Conservation (phyloP, 2,797 vertebrate genomes). For the Prunella strophiata region DNA sequence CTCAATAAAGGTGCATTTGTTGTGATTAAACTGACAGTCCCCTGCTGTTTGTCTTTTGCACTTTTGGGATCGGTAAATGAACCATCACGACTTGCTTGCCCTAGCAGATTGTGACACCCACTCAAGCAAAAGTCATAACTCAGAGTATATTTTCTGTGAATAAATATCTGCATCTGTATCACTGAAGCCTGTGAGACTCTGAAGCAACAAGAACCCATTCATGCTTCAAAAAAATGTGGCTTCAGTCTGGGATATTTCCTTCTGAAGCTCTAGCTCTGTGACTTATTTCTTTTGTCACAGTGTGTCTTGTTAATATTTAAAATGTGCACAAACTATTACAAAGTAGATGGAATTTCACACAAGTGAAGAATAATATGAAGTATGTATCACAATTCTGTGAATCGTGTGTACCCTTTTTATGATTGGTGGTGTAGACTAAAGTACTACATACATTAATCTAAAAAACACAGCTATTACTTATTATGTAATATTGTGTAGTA, state of each 20-base stretch:
- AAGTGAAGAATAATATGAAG: neutral
- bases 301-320: neutral
- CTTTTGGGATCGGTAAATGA: no score
- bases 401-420: rapidly evolving
- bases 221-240: neutral
- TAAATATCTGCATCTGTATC: neutral
- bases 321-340: neutral
- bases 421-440: neutral
- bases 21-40: no score
- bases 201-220: neutral
- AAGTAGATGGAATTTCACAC: neutral
- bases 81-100: no score
- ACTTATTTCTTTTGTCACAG: neutral
- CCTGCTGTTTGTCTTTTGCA: no score
- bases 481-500: neutral
- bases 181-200: neutral
- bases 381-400: neutral
- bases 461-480: neutral
- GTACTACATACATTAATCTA: neutral
- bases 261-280: neutral
- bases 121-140: neutral
- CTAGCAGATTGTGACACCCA: no score
- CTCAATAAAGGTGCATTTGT: no score
- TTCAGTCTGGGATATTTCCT: neutral
- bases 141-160: neutral